Evolutionary conservation across 2,113 vertebrate species (phyloP).

Genomic region (Panthera uncia): DNA sequence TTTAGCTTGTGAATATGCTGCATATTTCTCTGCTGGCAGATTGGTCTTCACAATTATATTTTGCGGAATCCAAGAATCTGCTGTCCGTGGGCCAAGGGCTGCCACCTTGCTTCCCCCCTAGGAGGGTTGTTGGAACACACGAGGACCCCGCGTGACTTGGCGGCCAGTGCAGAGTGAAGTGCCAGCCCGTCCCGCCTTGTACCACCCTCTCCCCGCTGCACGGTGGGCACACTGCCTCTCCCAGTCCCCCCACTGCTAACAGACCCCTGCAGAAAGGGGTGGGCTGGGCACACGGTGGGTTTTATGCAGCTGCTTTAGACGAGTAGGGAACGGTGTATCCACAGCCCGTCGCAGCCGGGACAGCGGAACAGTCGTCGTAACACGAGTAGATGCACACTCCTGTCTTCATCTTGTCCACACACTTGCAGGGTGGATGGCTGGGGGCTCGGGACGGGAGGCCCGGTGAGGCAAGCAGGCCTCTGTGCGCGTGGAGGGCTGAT

Average conservation of each 20-base stretch:
- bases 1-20: not conserved
- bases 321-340: not conserved
- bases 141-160: not conserved
- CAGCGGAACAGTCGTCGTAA: not conserved
- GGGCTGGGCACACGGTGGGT: not conserved
- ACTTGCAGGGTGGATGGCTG: not conserved
- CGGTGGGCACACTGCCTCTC: not conserved
- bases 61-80: not conserved
- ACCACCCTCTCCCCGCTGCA: not conserved
- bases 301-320: not conserved
- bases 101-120: not conserved
- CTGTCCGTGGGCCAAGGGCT: not conserved
- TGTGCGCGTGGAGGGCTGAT: not conserved
- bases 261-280: rapidly evolving
- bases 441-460: not conserved
- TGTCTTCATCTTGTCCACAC: rapidly evolving
- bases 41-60: not conserved
- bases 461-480: too few species aligned
- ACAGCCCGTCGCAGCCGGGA: not conserved
- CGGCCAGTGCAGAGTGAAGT: rapidly evolving
- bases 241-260: not conserved
- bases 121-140: not conserved
- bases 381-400: not conserved
- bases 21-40: not conserved
- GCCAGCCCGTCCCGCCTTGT: not conserved